These are phyloP conservation scores for Lanistes nyassanus DNA, from an alignment of 1,140 invertebrate species.

Conservation along the genomic window DNA sequence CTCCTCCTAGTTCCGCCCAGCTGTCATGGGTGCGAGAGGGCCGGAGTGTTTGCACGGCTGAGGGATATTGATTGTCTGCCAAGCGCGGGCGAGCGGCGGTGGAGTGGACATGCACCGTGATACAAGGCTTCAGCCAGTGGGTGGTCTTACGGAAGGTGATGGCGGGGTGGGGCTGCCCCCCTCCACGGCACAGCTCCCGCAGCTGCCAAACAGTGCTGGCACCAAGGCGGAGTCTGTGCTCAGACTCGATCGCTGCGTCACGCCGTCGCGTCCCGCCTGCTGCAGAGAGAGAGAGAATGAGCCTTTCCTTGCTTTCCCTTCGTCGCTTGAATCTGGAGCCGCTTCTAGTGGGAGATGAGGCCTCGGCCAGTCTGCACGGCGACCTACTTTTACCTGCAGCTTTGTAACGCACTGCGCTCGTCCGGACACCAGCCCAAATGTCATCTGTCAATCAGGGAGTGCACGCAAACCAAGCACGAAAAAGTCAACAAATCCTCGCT, in stretches of 20 bases:
- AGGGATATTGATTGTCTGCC: conserved; percentile 9
- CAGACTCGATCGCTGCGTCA: no score
- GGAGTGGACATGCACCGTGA: conserved; percentile 1
- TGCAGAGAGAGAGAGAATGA: no score
- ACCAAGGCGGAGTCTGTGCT: no score
- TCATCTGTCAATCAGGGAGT: background rate
- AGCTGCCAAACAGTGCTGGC: no score
- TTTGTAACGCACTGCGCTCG: no score
- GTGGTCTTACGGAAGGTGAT: conserved; percentile 10
- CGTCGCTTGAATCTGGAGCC: no score
- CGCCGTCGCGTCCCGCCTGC: no score
- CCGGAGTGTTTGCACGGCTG: background rate
- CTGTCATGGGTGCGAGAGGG: background rate
- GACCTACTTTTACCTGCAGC: no score
- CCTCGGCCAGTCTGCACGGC: background rate
- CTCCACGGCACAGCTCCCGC: no score
- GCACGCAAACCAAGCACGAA: background rate
- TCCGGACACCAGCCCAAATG: background rate
- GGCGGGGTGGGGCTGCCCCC: background rate
- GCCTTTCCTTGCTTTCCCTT: no score
- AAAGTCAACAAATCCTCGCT: background rate
- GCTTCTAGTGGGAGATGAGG: background rate
- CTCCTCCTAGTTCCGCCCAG: conserved; percentile 18
- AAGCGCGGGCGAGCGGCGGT: background rate
- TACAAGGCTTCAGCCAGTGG: conserved; percentile 19